Base-by-base conservation (phyloP, 2,888 invertebrate genomes). In the Nephrocerus scutellatus region DNA sequence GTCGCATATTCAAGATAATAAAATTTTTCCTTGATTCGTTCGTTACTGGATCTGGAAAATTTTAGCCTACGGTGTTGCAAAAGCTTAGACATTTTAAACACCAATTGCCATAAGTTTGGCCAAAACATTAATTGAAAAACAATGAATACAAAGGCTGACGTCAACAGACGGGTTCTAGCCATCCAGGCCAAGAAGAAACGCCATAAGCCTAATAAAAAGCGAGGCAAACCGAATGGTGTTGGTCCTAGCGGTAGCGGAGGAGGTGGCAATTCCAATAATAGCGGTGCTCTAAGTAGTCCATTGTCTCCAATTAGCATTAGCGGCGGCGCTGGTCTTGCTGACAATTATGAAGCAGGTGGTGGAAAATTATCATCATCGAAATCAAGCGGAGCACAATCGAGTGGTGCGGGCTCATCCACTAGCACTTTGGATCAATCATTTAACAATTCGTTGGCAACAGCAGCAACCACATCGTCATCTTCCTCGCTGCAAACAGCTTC, bases 121-220 rank as follows among this genome's bases (percentile, higher is more conserved):
- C 8, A 36, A 30, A 18, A 29, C 21, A 13, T 5, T 15, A 30
- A 43, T n/a, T n/a, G n/a, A 47, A 37, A 38, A 49, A 51, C 48
- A 42, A 87, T 86, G 87, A 86, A 84, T 76, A 80, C 84, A 70
- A 87, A 86, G 79, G 84, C 83, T 72, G 88, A 88, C 75, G 86
- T 86, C 73, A 88, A 88, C 75, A 82, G 88, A 73, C 81, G 88
- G 71, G 87, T 89, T 72, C 76, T 88, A 72, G 86, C 87, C 68
- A 88, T 88, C 64, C 87, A 88, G 75, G 88, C 88, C 62, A 89
- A 89, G 75, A 88, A 88, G 75, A 89, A 88, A 71, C 79, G 88
- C 55, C 86, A 88, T 74, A 88, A 86, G 83, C 79, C 82, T 52
- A 81, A 80, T 55, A 86, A 86, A 70, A 85, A 85, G 73, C 85